These are phyloP conservation scores for Drosophila nikananu DNA, from an alignment of 1,140 invertebrate species.

Conservation along the genomic window DNA sequence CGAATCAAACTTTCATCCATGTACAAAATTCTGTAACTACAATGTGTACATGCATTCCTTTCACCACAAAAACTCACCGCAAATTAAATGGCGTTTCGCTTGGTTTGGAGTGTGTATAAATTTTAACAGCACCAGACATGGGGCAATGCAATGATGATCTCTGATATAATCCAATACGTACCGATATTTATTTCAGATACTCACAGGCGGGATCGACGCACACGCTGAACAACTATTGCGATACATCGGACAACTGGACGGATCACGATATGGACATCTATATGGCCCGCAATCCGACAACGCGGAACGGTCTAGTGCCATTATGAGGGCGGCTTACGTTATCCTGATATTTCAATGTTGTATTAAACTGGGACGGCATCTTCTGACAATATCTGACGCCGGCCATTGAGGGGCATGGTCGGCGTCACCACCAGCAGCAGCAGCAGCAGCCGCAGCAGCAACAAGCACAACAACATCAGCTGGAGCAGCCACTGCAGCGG, in stretches of 20 bases:
- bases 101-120: conserved; percentile 14
- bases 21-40: conserved; percentile 37
- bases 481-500: conserved; percentile 17
- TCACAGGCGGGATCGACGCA: conserved; percentile 91
- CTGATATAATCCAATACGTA: conserved; percentile 33
- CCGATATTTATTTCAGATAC: conserved; percentile 86
- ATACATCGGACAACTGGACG: conserved; percentile 96
- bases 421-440: conserved; percentile 60
- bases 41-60: conserved; percentile 36
- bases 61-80: conserved; percentile 17
- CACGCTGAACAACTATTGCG: conserved; percentile 93
- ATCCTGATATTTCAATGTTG: conserved; percentile 85
- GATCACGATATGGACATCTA: conserved; percentile 98
- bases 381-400: conserved; percentile 85
- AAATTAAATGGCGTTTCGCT: conserved; percentile 47
- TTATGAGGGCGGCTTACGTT: conserved; percentile 88
- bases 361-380: conserved; percentile 85
- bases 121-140: conserved; percentile 17
- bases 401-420: conserved; percentile 57
- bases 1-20: conserved; percentile 40
- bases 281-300: conserved; percentile 95
- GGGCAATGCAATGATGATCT: conserved; percentile 17
- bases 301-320: conserved; percentile 93
- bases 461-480: conserved; percentile 34
- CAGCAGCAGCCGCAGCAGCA: conserved; percentile 33